Conservation (phyloP, 2,113 vertebrate genomes). For the Tetraodon nigroviridis region DNA sequence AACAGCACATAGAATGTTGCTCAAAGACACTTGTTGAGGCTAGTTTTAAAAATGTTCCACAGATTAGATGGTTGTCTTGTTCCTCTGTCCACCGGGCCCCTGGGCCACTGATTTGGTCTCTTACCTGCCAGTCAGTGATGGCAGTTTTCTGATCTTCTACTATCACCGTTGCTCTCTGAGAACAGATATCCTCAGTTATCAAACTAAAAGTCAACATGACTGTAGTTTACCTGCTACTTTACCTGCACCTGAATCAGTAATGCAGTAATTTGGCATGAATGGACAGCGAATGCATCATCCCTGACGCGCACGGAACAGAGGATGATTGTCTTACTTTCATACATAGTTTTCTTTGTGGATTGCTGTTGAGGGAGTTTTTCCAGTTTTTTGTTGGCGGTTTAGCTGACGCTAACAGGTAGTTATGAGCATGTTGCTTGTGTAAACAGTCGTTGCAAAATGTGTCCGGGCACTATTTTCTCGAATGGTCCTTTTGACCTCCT, state of each 20-base stretch:
- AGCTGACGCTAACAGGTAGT: constrained; percentile 50
- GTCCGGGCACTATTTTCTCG: constrained; percentile 9
- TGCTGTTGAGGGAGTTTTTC: constrained; percentile 71
- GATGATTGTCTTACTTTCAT: constrained; percentile 16
- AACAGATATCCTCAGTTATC: too few species aligned
- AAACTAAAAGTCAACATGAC: too few species aligned
- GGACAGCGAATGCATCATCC: background rate
- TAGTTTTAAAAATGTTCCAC: constrained; percentile 1
- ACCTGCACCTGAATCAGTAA: constrained; percentile 3
- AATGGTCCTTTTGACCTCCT: constrained; percentile 32
- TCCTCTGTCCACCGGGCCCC: background rate
- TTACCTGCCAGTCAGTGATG: too few species aligned
- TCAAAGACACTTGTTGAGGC: background rate
- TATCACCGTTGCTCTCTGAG: background rate
- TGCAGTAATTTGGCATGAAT: too few species aligned
- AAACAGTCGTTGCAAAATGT: constrained; percentile 49
- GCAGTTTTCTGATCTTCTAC: background rate
- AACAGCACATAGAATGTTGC: constrained; percentile 8
- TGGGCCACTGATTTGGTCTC: background rate
- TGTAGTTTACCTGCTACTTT: constrained; percentile 27
- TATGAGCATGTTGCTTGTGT: constrained; percentile 61
- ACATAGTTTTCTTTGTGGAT: constrained; percentile 60
- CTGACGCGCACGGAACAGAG: constrained; percentile 11
- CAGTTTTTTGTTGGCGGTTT: constrained; percentile 68
- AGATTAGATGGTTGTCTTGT: background rate